These are phyloP conservation scores for Calyptommatus sinebrachiatus DNA, from an alignment of 2,113 vertebrate genomes.

Conservation along the genomic window DNA sequence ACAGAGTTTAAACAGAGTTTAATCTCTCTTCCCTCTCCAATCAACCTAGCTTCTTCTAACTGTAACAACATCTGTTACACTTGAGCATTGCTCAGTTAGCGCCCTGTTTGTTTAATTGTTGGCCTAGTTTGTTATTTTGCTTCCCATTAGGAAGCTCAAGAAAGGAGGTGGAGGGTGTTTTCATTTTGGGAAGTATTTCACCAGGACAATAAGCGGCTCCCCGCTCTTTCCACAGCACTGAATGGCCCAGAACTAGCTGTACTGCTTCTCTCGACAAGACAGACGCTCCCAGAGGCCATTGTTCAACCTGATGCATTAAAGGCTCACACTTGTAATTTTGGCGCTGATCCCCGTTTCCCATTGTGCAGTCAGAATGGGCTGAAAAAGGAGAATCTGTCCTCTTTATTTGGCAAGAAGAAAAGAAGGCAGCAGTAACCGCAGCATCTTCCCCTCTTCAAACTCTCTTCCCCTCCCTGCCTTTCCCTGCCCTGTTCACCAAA, in stretches of 20 bases:
- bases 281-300: conserved; percentile 69
- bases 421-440: conserved; percentile 41
- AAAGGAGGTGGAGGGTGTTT: conserved; percentile 71
- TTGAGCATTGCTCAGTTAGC: conserved; percentile 60
- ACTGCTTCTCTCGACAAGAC: conserved; percentile 57
- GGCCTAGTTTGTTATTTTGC: conserved; percentile 69
- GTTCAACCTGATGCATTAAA: conserved; percentile 72
- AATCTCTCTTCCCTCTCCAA: background rate
- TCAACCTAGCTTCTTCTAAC: conserved; percentile 44
- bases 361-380: conserved; percentile 68
- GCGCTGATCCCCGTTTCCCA: conserved; percentile 66
- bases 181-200: conserved; percentile 62
- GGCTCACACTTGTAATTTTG: conserved; percentile 72
- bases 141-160: conserved; percentile 73
- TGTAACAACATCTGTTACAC: conserved; percentile 70
- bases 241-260: conserved; percentile 68
- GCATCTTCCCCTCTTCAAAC: conserved; percentile 14
- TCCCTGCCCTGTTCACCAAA: conserved; percentile 42
- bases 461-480: rapidly evolving
- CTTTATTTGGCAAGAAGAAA: conserved; percentile 62
- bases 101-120: conserved; percentile 73
- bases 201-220: conserved; percentile 62
- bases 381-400: conserved; percentile 68
- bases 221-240: conserved; percentile 49
- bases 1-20: background rate